phyloP scores from a whole-genome alignment of 2,888 invertebrate genomes.

The Cataglyphis cursor region DNA sequence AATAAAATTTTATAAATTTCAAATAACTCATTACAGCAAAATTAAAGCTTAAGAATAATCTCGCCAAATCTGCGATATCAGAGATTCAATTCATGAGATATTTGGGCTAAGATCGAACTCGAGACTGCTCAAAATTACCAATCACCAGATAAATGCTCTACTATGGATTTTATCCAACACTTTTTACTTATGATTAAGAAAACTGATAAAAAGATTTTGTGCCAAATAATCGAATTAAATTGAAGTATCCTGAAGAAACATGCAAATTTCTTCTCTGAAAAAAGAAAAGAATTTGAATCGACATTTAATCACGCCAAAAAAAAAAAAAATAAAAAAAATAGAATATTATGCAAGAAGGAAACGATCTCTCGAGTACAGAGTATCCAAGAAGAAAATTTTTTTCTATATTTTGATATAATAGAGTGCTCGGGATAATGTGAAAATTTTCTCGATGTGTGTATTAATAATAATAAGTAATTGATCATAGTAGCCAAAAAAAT shows the following conservation, averaged over 20 bases:
- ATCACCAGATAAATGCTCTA: not conserved
- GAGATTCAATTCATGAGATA: not conserved
- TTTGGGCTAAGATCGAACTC: not conserved
- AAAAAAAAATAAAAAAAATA: slow-evolving; percentile 7
- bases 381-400: not conserved
- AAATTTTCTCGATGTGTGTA: slow-evolving; percentile 30
- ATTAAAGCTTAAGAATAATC: not conserved
- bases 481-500: slow-evolving; percentile 25
- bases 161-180: not conserved
- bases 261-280: not conserved
- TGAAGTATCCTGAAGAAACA: not conserved
- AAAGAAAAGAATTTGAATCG: not conserved
- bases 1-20: too few relatives aligned
- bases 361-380: not conserved
- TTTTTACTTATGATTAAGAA: not conserved
- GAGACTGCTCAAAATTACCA: not conserved
- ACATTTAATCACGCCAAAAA: not conserved
- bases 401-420: slow-evolving; percentile 8
- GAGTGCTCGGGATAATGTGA: not conserved
- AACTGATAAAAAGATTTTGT: not conserved
- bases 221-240: not conserved
- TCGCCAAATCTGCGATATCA: not conserved
- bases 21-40: not conserved
- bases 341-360: not conserved
- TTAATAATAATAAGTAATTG: slow-evolving; percentile 14